Evolutionary conservation across 2,797 vertebrate genomes (phyloP).

Genomic region (Coranthus polyacanthus): DNA sequence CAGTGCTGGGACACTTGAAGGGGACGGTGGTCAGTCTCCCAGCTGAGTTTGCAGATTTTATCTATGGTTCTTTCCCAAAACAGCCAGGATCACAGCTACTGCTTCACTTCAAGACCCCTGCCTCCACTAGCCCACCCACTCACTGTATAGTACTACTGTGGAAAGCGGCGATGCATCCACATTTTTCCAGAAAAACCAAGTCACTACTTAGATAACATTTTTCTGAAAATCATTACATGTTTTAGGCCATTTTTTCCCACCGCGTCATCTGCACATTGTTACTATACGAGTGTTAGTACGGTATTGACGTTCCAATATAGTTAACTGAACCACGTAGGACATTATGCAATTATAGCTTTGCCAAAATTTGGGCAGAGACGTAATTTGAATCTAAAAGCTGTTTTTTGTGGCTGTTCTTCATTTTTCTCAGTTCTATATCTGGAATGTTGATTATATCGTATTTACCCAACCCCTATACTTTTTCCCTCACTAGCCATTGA

Average conservation of each 20-base stretch:
- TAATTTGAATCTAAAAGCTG: conserved; percentile 73
- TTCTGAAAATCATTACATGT: conserved; percentile 28
- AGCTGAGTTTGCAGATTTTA: conserved; percentile 61
- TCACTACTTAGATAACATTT: neutral
- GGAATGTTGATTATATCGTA: conserved; percentile 72
- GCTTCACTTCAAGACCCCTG: conserved; percentile 17
- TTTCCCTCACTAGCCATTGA: conserved; percentile 38
- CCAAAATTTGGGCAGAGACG: conserved; percentile 57
- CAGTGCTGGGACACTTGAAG: conserved; percentile 26
- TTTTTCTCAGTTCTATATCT: conserved; percentile 70
- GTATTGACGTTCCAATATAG: conserved; percentile 47
- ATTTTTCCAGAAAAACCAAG: conserved; percentile 24
- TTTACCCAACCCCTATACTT: conserved; percentile 62
- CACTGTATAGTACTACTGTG: neutral
- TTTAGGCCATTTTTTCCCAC: conserved; percentile 7
- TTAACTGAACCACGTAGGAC: conserved; percentile 49
- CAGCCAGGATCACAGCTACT: conserved; percentile 30
- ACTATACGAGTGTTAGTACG: conserved; percentile 19
- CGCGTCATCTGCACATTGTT: conserved; percentile 31
- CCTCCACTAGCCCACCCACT: conserved; percentile 24
- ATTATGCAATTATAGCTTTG: conserved; percentile 69
- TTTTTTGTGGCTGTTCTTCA: conserved; percentile 75
- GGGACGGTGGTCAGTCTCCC: conserved; percentile 31
- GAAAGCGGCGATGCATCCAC: conserved; percentile 18
- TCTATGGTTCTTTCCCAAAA: conserved; percentile 8